Conservation (phyloP, 2,888 invertebrate genomes). For the Cheiracanthium punctorium region DNA sequence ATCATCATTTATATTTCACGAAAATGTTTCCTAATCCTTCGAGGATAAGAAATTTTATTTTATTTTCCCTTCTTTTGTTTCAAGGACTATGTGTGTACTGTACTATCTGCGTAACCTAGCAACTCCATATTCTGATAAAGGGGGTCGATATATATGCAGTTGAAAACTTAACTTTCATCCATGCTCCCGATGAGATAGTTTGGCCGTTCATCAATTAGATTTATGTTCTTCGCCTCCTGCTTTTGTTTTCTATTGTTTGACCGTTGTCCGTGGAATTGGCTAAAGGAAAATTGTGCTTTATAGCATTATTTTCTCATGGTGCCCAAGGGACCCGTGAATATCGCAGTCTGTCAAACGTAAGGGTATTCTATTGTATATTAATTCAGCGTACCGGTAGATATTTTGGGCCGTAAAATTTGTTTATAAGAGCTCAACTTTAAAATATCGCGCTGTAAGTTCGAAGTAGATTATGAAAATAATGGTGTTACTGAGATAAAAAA, state of each 20-base stretch:
- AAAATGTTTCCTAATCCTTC: no score
- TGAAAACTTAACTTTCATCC: not conserved
- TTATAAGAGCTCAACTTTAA: no score
- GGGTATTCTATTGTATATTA: no score
- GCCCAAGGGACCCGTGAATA: not conserved
- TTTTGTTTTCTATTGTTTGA: not conserved
- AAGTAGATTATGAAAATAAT: no score
- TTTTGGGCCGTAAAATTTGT: no score
- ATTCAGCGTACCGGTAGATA: no score
- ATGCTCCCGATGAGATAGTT: not conserved
- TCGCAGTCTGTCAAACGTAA: no score
- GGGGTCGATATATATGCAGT: conserved; percentile 22
- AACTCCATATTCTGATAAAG: conserved; percentile 29
- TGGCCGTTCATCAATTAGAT: not conserved
- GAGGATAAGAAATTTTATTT: no score
- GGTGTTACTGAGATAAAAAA: no score
- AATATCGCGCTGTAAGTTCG: no score
- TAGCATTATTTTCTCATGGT: not conserved
- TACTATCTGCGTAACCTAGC: conserved; percentile 14
- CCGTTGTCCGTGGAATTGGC: not conserved
- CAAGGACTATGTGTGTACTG: conserved; percentile 12
- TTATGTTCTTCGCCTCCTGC: not conserved
- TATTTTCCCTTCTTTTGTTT: conserved; percentile 16
- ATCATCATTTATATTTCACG: no score
- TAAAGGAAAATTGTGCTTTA: not conserved